A percentile compares a stretch with the other conserved stretches of the same genome.
Evolutionary conservation across 2,113 vertebrate species (phyloP).

Genomic region (Hippolais icterina): DNA sequence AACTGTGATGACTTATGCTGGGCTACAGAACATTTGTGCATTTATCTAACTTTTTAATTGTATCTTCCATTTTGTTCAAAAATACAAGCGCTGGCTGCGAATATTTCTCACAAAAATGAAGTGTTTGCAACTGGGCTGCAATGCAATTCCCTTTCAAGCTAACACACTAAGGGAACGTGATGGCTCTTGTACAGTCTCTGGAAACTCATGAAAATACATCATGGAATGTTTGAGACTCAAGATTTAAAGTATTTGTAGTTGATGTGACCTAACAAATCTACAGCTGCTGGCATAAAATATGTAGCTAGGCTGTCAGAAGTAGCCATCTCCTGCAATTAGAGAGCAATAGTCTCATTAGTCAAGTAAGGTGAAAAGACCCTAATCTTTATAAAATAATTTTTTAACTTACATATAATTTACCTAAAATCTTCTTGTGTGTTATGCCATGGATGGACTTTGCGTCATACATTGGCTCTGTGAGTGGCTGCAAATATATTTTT

Average conservation of each 20-base stretch:
- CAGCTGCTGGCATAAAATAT: not conserved
- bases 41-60: not conserved
- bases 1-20: not conserved
- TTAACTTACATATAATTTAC: not conserved
- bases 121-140: not conserved
- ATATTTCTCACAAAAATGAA: not conserved
- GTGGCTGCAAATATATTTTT: not conserved
- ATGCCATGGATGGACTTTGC: not conserved
- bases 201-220: not conserved
- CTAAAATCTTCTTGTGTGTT: not conserved
- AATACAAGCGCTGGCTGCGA: fast-evolving
- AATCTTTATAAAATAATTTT: not conserved
- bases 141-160: fast-evolving
- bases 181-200: not conserved
- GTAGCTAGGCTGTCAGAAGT: not conserved
- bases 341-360: not conserved
- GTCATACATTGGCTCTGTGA: fast-evolving
- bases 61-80: not conserved
- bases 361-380: not conserved
- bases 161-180: fast-evolving
- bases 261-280: not conserved
- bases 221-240: not conserved
- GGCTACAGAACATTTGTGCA: not conserved
- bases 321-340: not conserved
- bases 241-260: not conserved